Evolutionary conservation across 1,140 invertebrate species (phyloP), one percentile per base, ranked within the genome.

Genomic region (Wasmannia auropunctata): DNA sequence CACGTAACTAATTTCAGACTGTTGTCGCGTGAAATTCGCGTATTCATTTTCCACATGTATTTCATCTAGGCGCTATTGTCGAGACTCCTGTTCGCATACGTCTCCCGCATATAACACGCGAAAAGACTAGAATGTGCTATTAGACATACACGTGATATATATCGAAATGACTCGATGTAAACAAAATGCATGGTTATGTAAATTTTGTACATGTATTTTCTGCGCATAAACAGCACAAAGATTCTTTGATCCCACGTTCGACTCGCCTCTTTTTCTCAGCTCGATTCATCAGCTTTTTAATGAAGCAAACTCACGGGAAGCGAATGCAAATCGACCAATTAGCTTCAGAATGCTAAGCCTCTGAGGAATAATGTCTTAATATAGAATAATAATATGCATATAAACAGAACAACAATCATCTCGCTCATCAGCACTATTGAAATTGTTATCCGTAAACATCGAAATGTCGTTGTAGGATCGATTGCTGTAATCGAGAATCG

Each of bases 1-100:
- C 51, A 46, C 28, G 67, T 46, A 83, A 72, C 79, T 81, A 81
- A 72, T 74, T 72, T 58, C 11, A 14, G 25, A 14, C 46, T 40
- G 49, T 14, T 19, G 34, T 1, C 34, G 4, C 16, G n/a, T 51
- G 58, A 72, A 34, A 72, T 58, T 83, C 6, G 40, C 22, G 4
- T 34, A 16, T 43, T 81, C 51, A 51, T 83, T 43, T 72, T 2
- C n/a, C n/a, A n/a, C 25, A 60, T 6, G 79, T 72, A 40, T 22
- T 25, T 63, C 19, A 28, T 40, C 10, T n/a, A 72, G 28, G 34
- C 14, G 34, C 2, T 56, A 72, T 43, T 58, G 28, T 80, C 2
- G 16, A 19, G 22, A 28, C 34, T 51, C 69, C 1, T 31, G 2
- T n/a, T 77, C 40, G 11, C 25, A 37, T 16, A 37, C 5, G 34